Percentiles rank a stretch among this genome's conserved stretches.
These are phyloP conservation scores for Xestia sexstrigata DNA, from an alignment of 2,888 invertebrate species.

Conservation along the genomic window DNA sequence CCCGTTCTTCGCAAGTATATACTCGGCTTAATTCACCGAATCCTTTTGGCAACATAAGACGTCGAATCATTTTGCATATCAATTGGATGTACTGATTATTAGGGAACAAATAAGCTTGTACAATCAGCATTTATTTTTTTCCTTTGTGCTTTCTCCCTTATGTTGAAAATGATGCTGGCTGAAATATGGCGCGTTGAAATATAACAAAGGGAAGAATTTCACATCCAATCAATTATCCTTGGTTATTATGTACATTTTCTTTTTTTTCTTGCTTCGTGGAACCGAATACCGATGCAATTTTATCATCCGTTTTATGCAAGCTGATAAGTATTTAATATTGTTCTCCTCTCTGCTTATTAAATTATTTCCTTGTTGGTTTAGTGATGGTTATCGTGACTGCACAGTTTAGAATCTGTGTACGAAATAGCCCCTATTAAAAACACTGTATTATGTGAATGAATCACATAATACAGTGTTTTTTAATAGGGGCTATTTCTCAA, in stretches of 20 bases:
- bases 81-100: conserved; percentile 59
- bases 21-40: conserved; percentile 45
- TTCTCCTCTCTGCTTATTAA: neutral
- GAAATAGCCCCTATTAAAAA: too few species aligned
- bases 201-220: conserved; percentile 32
- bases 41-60: conserved; percentile 44
- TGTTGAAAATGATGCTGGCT: conserved; percentile 24
- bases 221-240: conserved; percentile 28
- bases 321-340: neutral
- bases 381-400: neutral
- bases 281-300: neutral
- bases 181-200: conserved; percentile 13
- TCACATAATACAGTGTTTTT: neutral
- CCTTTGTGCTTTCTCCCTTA: conserved; percentile 15
- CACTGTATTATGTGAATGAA: too few species aligned
- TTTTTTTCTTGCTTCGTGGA: neutral
- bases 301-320: neutral
- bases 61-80: conserved; percentile 61
- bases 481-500: neutral
- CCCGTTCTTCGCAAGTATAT: conserved; percentile 41
- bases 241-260: conserved; percentile 8
- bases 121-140: conserved; percentile 44
- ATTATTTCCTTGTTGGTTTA: neutral
- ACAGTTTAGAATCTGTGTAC: neutral
- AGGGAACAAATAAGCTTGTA: conserved; percentile 49